Evolutionary conservation across 1,140 invertebrate species (phyloP).

Genomic region (Macrobrachium rosenbergii): DNA sequence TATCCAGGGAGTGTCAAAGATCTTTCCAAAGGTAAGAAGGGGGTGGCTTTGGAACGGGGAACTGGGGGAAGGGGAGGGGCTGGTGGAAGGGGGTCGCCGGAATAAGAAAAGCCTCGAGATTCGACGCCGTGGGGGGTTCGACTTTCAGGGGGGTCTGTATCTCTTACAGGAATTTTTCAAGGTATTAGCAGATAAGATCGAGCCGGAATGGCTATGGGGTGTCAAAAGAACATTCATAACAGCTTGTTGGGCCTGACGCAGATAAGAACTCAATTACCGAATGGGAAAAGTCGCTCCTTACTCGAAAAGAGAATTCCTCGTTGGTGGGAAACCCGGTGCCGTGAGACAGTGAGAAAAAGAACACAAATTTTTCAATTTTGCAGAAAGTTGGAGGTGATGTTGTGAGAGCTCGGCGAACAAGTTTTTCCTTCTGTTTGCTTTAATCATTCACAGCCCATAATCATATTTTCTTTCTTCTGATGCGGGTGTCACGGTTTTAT

Average conservation of each 20-base stretch:
- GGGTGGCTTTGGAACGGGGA: background rate
- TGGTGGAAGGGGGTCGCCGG: background rate
- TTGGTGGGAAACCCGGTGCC: background rate
- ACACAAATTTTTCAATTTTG: no score
- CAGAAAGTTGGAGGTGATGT: no score
- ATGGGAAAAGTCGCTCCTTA: slow-evolving; percentile 1
- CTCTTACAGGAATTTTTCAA: slow-evolving; percentile 57
- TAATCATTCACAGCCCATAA: no score
- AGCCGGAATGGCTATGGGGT: slow-evolving; percentile 55
- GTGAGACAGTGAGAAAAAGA: background rate
- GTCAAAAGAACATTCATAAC: slow-evolving; percentile 60
- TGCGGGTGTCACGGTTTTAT: no score
- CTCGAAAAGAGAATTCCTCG: background rate
- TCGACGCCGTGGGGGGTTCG: slow-evolving; percentile 41
- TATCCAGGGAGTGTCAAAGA: slow-evolving; percentile 47
- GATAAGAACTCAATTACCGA: slow-evolving; percentile 58
- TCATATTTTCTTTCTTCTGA: no score
- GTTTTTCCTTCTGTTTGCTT: no score
- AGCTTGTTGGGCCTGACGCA: slow-evolving; percentile 43
- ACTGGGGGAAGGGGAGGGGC: background rate
- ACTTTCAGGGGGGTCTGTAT: slow-evolving; percentile 51
- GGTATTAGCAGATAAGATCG: slow-evolving; percentile 57
- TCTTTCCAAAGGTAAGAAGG: background rate
- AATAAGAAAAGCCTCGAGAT: background rate
- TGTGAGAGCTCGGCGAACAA: no score